Evolutionary conservation across 2,888 invertebrate species (phyloP), one percentile per base, ranked within the genome.

Genomic region (Dicyrtoma fusca): DNA sequence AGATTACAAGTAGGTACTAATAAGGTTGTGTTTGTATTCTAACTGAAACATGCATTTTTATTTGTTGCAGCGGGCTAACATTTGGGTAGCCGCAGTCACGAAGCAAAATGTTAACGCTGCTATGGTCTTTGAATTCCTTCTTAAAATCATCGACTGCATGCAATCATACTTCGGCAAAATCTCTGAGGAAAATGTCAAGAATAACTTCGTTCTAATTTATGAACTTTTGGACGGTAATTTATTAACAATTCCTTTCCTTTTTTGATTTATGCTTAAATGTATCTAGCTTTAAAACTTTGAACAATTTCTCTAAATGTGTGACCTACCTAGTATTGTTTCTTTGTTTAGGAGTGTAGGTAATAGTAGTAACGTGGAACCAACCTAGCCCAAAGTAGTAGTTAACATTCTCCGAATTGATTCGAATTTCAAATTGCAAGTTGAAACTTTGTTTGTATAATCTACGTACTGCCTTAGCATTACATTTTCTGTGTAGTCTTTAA

Each of bases 71-170:
- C 88, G 98, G 76, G 96, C 97, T 13, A 99, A 99, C 84, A 97
- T 99, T 82, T 99, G 99, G 99, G 86, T 99, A 80, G 98, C 98
- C 53, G 99, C 98, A 0, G 99, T 99, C n/a, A 98, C 99, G 25
- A 97, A 97, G 85, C 98, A 99, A 86, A 99, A 99, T 91, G 97
- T 99, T 71, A 99, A 99, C 82, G 99, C 99, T 14, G 97, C 97
- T 0, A 98, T 99, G 98, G 99, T 98, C 49, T 98, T 99, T 84
- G 98, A 99, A 86, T 98, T 99, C 84, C 88, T 99, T 57, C 88
- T 97, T 69, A 97, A 98, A 85, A 97, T 99, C 83, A 97, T 94
- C 75, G 94, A 94, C 82, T 97, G 99, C 69, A 99, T 99, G 99
- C 97, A 97, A 85, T 95, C 97, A 0, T 99, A 99, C 85, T 99